A percentile compares a stretch with the other conserved stretches of the same genome.
Conservation (phyloP, 92 coral and sea anemone species). For the Parazoanthus swiftii region DNA sequence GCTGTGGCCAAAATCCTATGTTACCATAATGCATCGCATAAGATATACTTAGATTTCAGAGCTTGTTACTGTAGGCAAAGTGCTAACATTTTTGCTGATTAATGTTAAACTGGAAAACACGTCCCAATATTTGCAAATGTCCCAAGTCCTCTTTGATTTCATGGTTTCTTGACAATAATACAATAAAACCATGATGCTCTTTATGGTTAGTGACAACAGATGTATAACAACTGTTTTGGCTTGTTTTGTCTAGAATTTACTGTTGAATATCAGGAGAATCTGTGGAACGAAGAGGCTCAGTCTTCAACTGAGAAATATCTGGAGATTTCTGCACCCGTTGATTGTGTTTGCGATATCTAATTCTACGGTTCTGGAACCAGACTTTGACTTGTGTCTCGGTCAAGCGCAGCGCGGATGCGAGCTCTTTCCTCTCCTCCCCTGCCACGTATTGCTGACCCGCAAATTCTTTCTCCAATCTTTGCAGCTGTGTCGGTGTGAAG, state of each 20-base stretch:
- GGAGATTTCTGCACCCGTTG: conserved; percentile 10
- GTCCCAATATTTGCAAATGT: too few species aligned
- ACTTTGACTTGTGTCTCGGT: conserved; percentile 88
- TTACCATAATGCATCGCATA: too few species aligned
- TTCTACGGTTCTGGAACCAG: conserved; percentile 87
- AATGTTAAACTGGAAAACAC: too few species aligned
- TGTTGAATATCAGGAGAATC: conserved; percentile 2
- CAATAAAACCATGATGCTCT: too few species aligned
- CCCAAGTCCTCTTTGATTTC: too few species aligned
- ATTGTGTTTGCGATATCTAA: conserved; percentile 68
- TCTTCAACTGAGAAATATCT: not conserved
- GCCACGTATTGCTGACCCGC: conserved; percentile 81
- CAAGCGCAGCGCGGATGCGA: conserved; percentile 60
- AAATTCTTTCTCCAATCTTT: conserved; percentile 74
- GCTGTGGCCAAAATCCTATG: too few species aligned
- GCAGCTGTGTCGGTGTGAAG: conserved; percentile 78
- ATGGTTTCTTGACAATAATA: too few species aligned
- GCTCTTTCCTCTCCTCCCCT: conserved; percentile 70
- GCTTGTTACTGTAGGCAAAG: too few species aligned
- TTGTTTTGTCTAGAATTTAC: not conserved
- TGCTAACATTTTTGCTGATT: too few species aligned
- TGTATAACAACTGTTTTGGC: not conserved
- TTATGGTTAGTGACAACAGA: too few species aligned
- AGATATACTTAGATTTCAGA: too few species aligned
- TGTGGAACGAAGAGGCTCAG: not conserved